Evolutionary conservation across 2,888 invertebrate genomes (phyloP).

Genomic region (Spialia ferax): DNA sequence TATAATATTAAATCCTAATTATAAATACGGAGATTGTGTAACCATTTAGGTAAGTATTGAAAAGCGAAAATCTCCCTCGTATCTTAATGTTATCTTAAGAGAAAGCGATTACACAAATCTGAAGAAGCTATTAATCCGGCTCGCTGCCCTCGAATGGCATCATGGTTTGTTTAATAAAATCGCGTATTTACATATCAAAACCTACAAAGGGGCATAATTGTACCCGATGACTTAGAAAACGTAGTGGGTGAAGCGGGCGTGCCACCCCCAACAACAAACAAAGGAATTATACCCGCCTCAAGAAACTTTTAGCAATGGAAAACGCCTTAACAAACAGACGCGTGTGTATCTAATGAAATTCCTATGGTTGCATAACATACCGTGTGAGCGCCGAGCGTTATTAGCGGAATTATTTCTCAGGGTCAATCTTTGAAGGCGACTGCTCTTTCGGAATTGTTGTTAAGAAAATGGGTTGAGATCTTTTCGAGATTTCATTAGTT

Average conservation of each 20-base stretch:
- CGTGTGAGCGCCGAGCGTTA: slow-evolving; percentile 81
- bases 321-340: slow-evolving; percentile 87
- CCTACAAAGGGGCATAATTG: slow-evolving; percentile 87
- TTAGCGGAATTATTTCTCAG: slow-evolving; percentile 85
- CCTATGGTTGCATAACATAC: slow-evolving; percentile 87
- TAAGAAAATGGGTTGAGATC: slow-evolving; percentile 86
- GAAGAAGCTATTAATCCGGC: slow-evolving; percentile 86
- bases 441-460: slow-evolving; percentile 86
- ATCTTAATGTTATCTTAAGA: slow-evolving; percentile 83
- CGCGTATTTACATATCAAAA: slow-evolving; percentile 87
- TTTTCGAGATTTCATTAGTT: slow-evolving; percentile 85
- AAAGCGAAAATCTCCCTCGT: slow-evolving; percentile 71
- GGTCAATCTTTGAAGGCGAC: slow-evolving; percentile 85
- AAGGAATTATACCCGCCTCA: slow-evolving; percentile 87
- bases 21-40: slow-evolving; percentile 10
- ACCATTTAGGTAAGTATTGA: slow-evolving; percentile 41
- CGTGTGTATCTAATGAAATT: slow-evolving; percentile 87
- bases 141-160: slow-evolving; percentile 86
- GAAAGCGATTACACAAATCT: slow-evolving; percentile 87
- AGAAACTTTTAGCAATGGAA: slow-evolving; percentile 87
- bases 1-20: no score
- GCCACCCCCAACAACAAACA: slow-evolving; percentile 83
- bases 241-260: slow-evolving; percentile 78
- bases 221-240: slow-evolving; percentile 87
- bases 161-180: slow-evolving; percentile 87